Base-by-base conservation (phyloP, 2,888 invertebrate genomes). In the Eristalis arbustorum region DNA sequence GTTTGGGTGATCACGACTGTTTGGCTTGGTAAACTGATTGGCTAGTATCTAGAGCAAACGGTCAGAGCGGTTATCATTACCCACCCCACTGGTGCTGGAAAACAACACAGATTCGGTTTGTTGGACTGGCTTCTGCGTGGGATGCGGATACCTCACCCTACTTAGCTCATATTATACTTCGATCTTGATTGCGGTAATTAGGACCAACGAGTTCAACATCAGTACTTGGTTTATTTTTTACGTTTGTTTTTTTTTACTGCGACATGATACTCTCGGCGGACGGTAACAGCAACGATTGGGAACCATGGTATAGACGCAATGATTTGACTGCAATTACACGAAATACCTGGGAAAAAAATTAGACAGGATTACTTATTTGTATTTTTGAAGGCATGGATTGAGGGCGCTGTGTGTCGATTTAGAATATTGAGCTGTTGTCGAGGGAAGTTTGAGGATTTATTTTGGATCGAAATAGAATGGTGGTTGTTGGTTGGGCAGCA, bases 171-270 rank as follows among this genome's bases (percentile, higher is more conserved):
- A 72, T 71, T 87, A 71, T 57, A 79, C 37, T 79, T 18, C 67
- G 49, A 79, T 87, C 87, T 74, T 87, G 83, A 87, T 87, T 83
- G 75, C 78, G 28, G 74, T 87, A 87, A 87, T 87, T 83, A 81
- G 84, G 72, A 69, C 57, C 42, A 49, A 59, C 40, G 75, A 71
- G 61, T 67, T 71, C 62, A 76, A 63, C 71, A 68, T 76, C 49
- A 72, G 42, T 80, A 68, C 31, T 71, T 61, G 34, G 42, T 61
- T 13, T 63, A 64, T 73, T 40, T 79, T 79, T 75, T 73, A n/a
- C 37, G 37, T n/a, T 49, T 82, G 25, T 76, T 62, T 72, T 71
- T 31, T 31, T 31, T 31, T 75, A 34, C 3, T 57, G 13, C 40
- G 68, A 31, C 23, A 59, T 18, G 34, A 62, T 5, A 59, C 63